Percentiles rank a stretch among this genome's conserved stretches.
Conservation (phyloP, 2,888 invertebrate genomes). For the Nudaria mundana region DNA sequence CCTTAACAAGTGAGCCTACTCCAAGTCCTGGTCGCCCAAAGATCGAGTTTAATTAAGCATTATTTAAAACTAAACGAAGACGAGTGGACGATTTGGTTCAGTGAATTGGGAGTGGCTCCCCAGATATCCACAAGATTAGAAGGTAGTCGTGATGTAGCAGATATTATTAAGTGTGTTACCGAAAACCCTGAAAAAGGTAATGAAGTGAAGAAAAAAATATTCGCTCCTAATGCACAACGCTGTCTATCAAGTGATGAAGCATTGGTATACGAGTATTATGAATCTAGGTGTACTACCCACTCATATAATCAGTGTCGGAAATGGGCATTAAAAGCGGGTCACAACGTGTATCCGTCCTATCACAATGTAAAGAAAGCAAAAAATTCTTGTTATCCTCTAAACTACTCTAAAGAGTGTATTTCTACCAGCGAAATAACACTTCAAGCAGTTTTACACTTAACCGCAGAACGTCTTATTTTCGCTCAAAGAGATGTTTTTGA, state of each 20-base stretch:
- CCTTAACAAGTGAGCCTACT: not conserved
- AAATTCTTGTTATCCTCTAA: not conserved
- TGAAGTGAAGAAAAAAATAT: not conserved
- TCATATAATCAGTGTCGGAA: not conserved
- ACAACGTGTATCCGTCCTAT: not conserved
- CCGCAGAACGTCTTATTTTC: not conserved
- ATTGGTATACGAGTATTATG: no score
- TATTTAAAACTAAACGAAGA: not conserved
- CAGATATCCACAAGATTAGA: not conserved
- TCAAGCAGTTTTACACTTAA: not conserved
- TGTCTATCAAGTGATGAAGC: not conserved
- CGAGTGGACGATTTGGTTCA: not conserved
- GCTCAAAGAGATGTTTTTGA: constrained; percentile 1
- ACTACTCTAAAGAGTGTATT: not conserved
- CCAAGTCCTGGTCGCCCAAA: not conserved
- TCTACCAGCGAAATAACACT: no score
- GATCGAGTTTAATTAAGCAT: not conserved
- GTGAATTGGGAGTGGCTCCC: not conserved
- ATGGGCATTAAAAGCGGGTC: not conserved
- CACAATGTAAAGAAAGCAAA: not conserved
- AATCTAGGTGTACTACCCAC: no score
- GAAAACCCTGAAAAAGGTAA: not conserved
- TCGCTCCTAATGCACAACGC: not conserved
- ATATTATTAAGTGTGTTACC: not conserved
- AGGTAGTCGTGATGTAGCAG: not conserved